These are phyloP conservation scores for Drosophila sulfurigaster DNA, from an alignment of 1,140 invertebrate genomes.

Conservation along the genomic window DNA sequence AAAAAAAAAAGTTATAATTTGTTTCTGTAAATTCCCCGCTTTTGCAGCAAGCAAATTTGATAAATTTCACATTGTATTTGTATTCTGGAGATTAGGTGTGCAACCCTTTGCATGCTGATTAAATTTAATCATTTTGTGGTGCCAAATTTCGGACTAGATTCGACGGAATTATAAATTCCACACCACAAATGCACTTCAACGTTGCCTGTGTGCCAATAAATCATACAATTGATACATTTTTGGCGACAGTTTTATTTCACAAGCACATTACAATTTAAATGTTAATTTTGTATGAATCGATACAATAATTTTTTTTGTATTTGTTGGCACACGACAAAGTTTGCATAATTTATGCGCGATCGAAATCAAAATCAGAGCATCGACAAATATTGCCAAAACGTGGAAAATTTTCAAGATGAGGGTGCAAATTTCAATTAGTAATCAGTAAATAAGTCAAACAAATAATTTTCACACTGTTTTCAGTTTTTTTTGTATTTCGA, in stretches of 20 bases:
- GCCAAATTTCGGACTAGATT: neutral
- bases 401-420: slow-evolving; percentile 16
- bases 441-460: slow-evolving; percentile 65
- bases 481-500: neutral
- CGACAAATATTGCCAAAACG: slow-evolving; percentile 34
- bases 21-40: no score
- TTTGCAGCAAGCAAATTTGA: neutral
- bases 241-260: slow-evolving; percentile 67
- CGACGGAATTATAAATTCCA: slow-evolving; percentile 62
- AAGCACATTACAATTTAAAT: slow-evolving; percentile 66
- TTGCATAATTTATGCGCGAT: slow-evolving; percentile 71
- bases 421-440: slow-evolving; percentile 58
- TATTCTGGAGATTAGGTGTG: neutral
- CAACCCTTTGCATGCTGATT: slow-evolving; percentile 38
- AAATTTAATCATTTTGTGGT: neutral
- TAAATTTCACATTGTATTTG: neutral
- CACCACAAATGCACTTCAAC: slow-evolving; percentile 72
- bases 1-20: no score
- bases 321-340: slow-evolving; percentile 79
- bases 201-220: slow-evolving; percentile 51
- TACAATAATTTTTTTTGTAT: neutral
- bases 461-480: slow-evolving; percentile 63
- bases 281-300: slow-evolving; percentile 61
- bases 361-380: slow-evolving; percentile 68
- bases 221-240: slow-evolving; percentile 46